These are phyloP conservation scores for Sphenodon punctatus DNA, from an alignment of 2,797 vertebrate genomes.

Conservation along the genomic window DNA sequence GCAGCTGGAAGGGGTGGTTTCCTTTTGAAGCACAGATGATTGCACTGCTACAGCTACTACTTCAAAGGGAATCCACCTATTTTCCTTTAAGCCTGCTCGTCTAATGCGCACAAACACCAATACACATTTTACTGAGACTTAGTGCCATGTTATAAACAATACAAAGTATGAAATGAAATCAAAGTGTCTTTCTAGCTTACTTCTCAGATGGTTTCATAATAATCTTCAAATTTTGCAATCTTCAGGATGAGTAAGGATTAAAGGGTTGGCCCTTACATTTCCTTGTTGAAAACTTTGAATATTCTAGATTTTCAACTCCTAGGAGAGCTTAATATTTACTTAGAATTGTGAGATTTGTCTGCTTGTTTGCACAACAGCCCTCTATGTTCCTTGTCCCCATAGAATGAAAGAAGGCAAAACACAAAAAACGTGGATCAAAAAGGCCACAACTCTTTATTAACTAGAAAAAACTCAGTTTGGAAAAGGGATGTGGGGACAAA, in stretches of 20 bases:
- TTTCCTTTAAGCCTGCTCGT: not conserved
- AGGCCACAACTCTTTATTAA: too few relatives aligned
- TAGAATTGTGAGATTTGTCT: rapidly evolving
- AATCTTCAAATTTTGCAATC: too few relatives aligned
- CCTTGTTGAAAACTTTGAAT: not conserved
- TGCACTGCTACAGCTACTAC: not conserved
- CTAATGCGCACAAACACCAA: not conserved
- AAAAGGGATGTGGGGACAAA: too few relatives aligned
- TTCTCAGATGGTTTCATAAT: not conserved
- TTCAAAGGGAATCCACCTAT: not conserved
- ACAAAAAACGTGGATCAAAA: too few relatives aligned
- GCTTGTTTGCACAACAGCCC: not conserved
- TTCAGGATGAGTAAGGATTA: not conserved
- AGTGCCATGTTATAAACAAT: not conserved
- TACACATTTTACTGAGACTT: not conserved
- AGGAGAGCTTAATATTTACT: not conserved
- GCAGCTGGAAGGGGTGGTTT: not conserved
- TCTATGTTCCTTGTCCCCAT: too few relatives aligned
- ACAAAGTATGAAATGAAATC: not conserved
- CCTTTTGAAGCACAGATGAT: not conserved
- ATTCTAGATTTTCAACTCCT: not conserved
- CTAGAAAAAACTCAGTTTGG: too few relatives aligned
- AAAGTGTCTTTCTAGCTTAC: not conserved
- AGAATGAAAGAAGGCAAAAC: too few relatives aligned
- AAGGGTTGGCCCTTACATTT: not conserved